These are phyloP conservation scores for Heteronetta atricapilla DNA, from an alignment of 2,113 vertebrate species.

Conservation along the genomic window DNA sequence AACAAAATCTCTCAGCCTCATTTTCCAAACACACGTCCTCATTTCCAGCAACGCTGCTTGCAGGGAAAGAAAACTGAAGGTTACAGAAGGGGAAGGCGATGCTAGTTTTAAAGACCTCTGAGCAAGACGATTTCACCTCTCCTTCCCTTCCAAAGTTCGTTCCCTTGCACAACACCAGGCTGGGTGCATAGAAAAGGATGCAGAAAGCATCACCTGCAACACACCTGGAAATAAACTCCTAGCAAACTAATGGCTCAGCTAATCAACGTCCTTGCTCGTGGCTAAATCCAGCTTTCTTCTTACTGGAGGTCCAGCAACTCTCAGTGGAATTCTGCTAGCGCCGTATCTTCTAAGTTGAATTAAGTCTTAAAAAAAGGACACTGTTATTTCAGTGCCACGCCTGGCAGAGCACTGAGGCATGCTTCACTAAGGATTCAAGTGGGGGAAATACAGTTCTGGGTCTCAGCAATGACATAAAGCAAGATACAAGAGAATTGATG, in stretches of 20 bases:
- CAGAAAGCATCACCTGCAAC: neutral
- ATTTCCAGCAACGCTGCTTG: neutral
- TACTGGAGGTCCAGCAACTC: neutral
- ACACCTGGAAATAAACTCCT: neutral
- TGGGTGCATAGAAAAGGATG: neutral
- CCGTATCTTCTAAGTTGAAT: neutral
- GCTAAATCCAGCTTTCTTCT: neutral
- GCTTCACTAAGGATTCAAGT: neutral
- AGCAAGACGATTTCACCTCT: neutral
- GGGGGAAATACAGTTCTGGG: neutral
- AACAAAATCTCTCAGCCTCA: rapidly evolving
- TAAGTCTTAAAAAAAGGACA: neutral
- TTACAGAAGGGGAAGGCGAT: neutral
- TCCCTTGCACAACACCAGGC: neutral
- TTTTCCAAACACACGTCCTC: neutral
- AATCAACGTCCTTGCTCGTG: neutral
- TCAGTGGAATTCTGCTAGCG: neutral
- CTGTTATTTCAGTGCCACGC: neutral
- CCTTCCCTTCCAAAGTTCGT: neutral
- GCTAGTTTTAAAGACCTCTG: neutral
- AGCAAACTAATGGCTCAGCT: neutral
- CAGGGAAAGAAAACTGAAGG: neutral
- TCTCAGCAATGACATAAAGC: neutral
- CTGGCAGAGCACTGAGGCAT: neutral
- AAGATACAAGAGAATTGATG: neutral